A percentile compares a stretch with the other conserved stretches of the same genome.
phyloP scores from a whole-genome alignment of 2,797 vertebrate genomes.

The Momotus momota region DNA sequence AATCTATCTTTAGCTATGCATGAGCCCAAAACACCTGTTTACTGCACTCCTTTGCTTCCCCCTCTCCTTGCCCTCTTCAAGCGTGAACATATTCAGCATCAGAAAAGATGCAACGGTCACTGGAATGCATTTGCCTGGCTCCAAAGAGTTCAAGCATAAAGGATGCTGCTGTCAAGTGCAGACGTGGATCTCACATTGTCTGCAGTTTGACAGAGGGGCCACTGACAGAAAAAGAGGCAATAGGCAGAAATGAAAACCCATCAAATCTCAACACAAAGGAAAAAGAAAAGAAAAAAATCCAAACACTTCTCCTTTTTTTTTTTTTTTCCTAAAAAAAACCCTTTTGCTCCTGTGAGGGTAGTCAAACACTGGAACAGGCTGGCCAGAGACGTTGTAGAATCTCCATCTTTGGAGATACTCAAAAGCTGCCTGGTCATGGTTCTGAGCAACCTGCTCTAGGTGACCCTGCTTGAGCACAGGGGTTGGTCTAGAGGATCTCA shows the following conservation, averaged over 20 bases:
- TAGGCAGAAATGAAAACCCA: not conserved
- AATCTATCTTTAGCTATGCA: conserved; percentile 11
- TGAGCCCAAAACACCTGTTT: not conserved
- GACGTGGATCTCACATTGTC: not conserved
- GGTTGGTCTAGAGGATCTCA: not conserved
- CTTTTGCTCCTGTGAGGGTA: not conserved
- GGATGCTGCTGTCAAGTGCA: not conserved
- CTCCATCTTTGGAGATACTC: not conserved
- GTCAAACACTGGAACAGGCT: not conserved
- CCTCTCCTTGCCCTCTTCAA: not conserved
- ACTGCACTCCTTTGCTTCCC: not conserved
- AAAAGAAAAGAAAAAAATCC: not conserved
- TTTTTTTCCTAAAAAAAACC: not conserved
- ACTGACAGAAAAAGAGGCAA: not conserved
- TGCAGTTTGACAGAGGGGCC: not conserved
- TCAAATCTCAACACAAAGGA: not conserved
- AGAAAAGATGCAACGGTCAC: not conserved
- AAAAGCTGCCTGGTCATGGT: not conserved
- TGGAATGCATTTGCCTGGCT: not conserved
- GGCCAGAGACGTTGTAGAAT: not conserved
- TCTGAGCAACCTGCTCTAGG: not conserved
- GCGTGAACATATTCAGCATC: not conserved
- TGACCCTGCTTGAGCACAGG: not conserved
- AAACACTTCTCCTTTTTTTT: rapidly evolving
- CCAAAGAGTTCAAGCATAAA: not conserved